Conservation (phyloP, 2,888 invertebrate genomes). For the Leptinotarsa haldemani region DNA sequence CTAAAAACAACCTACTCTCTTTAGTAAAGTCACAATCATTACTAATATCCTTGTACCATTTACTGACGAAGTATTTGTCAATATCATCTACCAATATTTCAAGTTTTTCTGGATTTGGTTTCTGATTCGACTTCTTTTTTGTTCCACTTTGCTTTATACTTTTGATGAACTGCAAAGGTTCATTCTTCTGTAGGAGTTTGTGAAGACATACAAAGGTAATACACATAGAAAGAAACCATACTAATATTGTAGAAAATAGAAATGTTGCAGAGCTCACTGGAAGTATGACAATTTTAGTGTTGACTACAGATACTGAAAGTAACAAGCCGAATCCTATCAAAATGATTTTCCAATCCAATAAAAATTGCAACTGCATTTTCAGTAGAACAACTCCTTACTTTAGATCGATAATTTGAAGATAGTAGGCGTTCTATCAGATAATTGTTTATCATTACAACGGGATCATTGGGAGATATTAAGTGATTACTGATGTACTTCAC, state of each 20-base stretch:
- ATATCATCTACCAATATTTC: constrained; percentile 64
- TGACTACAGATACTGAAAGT: constrained; percentile 39
- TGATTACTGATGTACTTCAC: neutral
- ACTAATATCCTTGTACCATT: constrained; percentile 69
- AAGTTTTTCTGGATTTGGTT: constrained; percentile 51
- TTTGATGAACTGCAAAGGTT: constrained; percentile 66
- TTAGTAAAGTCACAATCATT: constrained; percentile 65
- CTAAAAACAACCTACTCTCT: constrained; percentile 65
- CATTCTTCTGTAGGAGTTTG: constrained; percentile 68
- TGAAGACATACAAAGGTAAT: constrained; percentile 69
- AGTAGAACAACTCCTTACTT: neutral
- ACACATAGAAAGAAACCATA: constrained; percentile 67
- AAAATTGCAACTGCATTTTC: constrained; percentile 27
- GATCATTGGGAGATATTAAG: neutral
- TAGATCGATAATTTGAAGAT: constrained; percentile 6
- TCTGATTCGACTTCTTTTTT: constrained; percentile 34
- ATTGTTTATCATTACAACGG: neutral
- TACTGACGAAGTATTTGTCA: constrained; percentile 65
- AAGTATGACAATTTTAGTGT: constrained; percentile 43
- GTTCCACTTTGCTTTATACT: constrained; percentile 4
- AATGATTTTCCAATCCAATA: constrained; percentile 46
- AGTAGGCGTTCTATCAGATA: neutral
- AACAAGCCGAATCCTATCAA: constrained; percentile 44
- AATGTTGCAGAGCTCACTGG: constrained; percentile 50
- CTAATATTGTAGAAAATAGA: constrained; percentile 61